Percentiles rank a stretch among this genome's conserved stretches.
Conservation (phyloP, 2,888 invertebrate species). For the Alcis repandata region DNA sequence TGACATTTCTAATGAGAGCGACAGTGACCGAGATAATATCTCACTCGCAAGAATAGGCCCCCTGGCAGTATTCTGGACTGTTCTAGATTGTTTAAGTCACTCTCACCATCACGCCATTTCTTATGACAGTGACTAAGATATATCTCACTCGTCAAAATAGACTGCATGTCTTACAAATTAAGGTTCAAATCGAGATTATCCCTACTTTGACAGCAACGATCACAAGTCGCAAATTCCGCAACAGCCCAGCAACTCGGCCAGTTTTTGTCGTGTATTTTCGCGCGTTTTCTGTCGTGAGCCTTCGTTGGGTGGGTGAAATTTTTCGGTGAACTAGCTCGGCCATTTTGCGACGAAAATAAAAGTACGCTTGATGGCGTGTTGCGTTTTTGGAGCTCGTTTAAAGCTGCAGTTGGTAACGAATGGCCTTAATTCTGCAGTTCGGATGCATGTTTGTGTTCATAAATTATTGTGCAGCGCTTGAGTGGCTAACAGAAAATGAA, state of each 20-base stretch:
- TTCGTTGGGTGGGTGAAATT: conserved; percentile 9
- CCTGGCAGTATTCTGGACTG: too few species aligned
- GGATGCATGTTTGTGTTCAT: background rate
- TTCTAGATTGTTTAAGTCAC: too few species aligned
- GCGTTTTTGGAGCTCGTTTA: conserved; percentile 19
- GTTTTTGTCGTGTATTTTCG: conserved; percentile 19
- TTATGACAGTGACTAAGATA: too few species aligned
- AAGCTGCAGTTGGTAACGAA: background rate
- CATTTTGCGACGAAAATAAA: conserved; percentile 3
- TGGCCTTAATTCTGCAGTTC: background rate
- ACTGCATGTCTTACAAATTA: too few species aligned
- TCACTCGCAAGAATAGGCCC: too few species aligned
- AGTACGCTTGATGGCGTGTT: background rate
- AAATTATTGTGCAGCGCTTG: background rate
- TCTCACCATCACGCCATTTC: too few species aligned
- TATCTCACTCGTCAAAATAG: too few species aligned
- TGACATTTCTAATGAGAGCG: too few species aligned
- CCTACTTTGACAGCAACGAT: too few species aligned
- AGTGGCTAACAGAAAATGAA: background rate
- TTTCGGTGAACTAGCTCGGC: conserved; percentile 7
- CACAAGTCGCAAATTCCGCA: too few species aligned
- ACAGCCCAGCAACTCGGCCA: background rate
- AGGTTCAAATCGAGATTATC: too few species aligned
- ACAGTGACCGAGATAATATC: too few species aligned
- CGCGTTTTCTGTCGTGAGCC: conserved; percentile 23